These are phyloP conservation scores for Eumaeus atala DNA, from an alignment of 1,140 invertebrate genomes.

Conservation along the genomic window DNA sequence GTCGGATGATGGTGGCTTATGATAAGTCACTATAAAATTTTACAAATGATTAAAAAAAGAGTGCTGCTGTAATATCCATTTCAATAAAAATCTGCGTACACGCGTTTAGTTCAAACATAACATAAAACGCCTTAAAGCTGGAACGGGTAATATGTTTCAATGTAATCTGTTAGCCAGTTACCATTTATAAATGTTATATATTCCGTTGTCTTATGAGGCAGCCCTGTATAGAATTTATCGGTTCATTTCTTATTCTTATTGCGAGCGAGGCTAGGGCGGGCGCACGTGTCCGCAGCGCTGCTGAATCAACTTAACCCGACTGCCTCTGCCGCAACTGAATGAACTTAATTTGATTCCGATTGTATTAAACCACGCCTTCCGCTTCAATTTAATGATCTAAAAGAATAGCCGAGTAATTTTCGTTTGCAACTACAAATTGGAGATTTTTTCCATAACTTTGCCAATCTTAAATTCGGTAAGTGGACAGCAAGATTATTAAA, in stretches of 20 bases:
- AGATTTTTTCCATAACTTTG: conserved; percentile 8
- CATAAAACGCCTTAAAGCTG: background rate
- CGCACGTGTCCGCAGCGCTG: conserved; percentile 56
- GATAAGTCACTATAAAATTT: too few relatives aligned
- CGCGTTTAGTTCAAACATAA: too few relatives aligned
- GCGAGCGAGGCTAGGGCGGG: conserved; percentile 37
- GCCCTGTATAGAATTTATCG: conserved; percentile 48
- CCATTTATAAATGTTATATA: conserved; percentile 29
- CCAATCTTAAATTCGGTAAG: conserved; percentile 7
- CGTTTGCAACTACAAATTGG: background rate
- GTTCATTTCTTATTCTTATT: conserved; percentile 65
- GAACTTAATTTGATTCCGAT: conserved; percentile 70
- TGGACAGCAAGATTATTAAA: background rate
- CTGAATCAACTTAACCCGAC: conserved; percentile 65
- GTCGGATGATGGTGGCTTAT: too few relatives aligned
- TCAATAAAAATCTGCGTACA: too few relatives aligned
- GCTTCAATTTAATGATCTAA: conserved; percentile 58
- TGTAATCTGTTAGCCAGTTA: conserved; percentile 19
- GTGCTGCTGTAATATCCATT: too few relatives aligned
- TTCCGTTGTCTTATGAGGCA: conserved; percentile 29
- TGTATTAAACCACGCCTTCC: conserved; percentile 60
- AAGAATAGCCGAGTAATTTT: conserved; percentile 47
- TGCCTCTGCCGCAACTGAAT: conserved; percentile 58
- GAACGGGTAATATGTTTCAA: conserved; percentile 12
- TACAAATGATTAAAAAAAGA: too few relatives aligned